Conservation (phyloP, 2,113 vertebrate species). For the Gymnocephalus cernua region DNA sequence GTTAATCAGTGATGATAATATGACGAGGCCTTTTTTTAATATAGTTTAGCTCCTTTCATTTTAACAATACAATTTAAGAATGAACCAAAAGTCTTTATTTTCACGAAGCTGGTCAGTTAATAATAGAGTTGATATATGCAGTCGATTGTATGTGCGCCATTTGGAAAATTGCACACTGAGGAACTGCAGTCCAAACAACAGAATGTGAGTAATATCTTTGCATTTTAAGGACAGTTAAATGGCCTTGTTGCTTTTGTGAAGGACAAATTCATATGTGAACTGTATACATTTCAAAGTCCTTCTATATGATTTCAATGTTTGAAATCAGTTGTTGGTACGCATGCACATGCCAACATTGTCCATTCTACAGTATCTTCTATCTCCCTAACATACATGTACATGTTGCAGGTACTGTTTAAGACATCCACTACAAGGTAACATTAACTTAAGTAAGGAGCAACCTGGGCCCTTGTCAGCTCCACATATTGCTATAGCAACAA, state of each 20-base stretch:
- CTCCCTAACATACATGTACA: neutral
- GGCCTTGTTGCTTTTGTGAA: neutral
- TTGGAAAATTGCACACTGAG: neutral
- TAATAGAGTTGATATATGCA: neutral
- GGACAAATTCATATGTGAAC: neutral
- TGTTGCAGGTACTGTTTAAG: conserved; percentile 18
- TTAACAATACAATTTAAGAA: conserved; percentile 9
- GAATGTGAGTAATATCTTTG: neutral
- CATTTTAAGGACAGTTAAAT: neutral
- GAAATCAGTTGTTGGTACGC: neutral
- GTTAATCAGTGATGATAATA: neutral
- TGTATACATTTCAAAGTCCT: neutral
- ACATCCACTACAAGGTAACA: conserved; percentile 74
- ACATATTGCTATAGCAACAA: conserved; percentile 91
- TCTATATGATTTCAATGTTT: neutral
- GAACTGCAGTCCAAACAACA: neutral
- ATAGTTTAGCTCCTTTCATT: conserved; percentile 24
- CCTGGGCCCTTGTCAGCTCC: conserved; percentile 87
- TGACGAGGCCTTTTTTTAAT: conserved; percentile 4
- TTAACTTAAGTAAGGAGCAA: conserved; percentile 85
- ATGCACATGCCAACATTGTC: neutral
- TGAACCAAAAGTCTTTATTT: neutral
- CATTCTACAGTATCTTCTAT: neutral
- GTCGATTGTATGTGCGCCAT: neutral
- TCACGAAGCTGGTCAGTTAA: neutral